A percentile compares a stretch with the other conserved stretches of the same genome.
These are phyloP conservation scores for Oscheius sp. DNA, from an alignment of 1,140 invertebrate genomes.

Conservation along the genomic window DNA sequence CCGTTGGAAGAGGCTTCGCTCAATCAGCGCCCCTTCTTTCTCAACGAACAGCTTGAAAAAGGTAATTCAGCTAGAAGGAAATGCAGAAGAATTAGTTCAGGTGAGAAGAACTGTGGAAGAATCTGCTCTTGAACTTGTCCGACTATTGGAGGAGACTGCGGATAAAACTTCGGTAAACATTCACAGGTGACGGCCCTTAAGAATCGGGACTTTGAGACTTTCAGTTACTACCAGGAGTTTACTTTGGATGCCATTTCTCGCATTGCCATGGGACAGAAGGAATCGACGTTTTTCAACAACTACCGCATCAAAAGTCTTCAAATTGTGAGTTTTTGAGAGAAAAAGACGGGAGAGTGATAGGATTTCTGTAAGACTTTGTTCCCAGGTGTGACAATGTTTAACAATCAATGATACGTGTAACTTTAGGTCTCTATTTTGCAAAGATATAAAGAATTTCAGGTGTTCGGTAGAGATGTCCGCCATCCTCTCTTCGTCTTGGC, in stretches of 20 bases:
- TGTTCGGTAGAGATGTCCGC: background rate
- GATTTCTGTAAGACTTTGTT: constrained; percentile 6
- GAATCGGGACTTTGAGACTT: too few species aligned
- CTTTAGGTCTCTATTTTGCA: background rate
- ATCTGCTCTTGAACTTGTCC: constrained; percentile 42
- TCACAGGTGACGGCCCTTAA: too few species aligned
- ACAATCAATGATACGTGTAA: too few species aligned
- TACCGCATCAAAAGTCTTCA: background rate
- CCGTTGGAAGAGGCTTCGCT: constrained; percentile 62
- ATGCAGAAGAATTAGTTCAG: too few species aligned
- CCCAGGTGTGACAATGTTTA: too few species aligned
- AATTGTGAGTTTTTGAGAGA: background rate
- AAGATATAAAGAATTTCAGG: background rate
- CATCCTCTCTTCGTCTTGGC: background rate
- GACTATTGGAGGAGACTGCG: constrained; percentile 11
- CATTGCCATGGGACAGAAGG: constrained; percentile 51
- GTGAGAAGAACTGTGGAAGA: constrained; percentile 51
- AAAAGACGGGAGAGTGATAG: too few species aligned
- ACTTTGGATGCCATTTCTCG: constrained; percentile 51
- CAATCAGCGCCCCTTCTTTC: constrained; percentile 63
- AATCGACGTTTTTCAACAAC: constrained; percentile 45
- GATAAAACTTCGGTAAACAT: constrained; percentile 25
- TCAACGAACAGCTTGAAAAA: constrained; percentile 62
- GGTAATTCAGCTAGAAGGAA: constrained; percentile 47
- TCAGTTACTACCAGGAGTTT: constrained; percentile 50